Conservation (phyloP, 35 echinoderm and acorn worm species). For the Diadema setosum region DNA sequence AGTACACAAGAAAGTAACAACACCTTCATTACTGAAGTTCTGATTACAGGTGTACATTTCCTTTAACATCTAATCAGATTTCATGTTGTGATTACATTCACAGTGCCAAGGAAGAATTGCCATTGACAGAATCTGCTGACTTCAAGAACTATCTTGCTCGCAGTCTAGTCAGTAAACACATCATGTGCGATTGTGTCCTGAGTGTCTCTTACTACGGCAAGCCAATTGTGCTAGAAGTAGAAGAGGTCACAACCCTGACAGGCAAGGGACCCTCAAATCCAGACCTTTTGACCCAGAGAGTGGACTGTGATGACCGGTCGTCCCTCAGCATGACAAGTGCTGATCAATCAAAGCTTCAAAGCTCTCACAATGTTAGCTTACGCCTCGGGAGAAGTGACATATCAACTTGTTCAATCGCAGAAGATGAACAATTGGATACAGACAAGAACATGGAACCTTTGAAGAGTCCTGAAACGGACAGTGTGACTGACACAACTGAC, state of each 20-base stretch:
- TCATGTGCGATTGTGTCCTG: background rate
- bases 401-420: background rate
- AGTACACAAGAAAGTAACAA: too few relatives aligned
- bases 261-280: background rate
- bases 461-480: background rate
- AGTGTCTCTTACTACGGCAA: constrained; percentile 55
- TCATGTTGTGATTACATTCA: too few relatives aligned
- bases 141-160: constrained; percentile 16
- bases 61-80: too few relatives aligned
- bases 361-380: background rate
- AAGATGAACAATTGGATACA: background rate
- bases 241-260: background rate
- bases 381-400: background rate
- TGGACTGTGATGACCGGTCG: background rate
- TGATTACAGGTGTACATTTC: too few relatives aligned
- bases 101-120: background rate
- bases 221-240: constrained; percentile 1
- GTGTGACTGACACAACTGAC: background rate
- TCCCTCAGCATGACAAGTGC: background rate
- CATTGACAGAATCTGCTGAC: background rate
- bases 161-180: background rate
- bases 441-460: background rate
- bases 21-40: too few relatives aligned
- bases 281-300: too few relatives aligned
- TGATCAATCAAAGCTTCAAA: background rate